phyloP scores from a whole-genome alignment of 2,113 vertebrate species.

The Dermatemys mawii region DNA sequence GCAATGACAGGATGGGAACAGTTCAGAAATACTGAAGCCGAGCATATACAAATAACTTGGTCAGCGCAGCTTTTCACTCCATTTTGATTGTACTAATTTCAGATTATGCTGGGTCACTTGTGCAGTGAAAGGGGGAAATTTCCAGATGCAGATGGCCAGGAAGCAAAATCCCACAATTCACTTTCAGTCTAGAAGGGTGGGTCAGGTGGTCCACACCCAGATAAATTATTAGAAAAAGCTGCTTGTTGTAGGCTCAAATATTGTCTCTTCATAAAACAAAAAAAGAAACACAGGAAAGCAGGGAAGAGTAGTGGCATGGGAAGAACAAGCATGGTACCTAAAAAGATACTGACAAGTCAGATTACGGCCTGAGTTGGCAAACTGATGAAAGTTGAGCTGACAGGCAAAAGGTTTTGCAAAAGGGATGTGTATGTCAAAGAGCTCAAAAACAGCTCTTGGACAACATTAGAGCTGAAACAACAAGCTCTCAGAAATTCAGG shows the following conservation, averaged over 20 bases:
- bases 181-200: neutral
- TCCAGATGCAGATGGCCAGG: neutral
- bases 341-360: neutral
- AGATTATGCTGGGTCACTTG: neutral
- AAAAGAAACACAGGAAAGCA: neutral
- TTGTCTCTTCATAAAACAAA: neutral
- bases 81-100: neutral
- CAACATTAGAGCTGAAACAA: neutral
- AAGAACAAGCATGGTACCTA: neutral
- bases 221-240: neutral
- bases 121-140: neutral
- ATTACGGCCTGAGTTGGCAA: neutral
- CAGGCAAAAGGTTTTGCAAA: too few species aligned
- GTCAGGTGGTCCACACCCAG: neutral
- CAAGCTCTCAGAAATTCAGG: neutral
- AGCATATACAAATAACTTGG: neutral
- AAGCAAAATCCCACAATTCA: neutral
- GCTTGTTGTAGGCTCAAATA: neutral
- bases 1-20: neutral
- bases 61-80: neutral
- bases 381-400: neutral
- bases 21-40: neutral
- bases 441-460: neutral
- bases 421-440: neutral
- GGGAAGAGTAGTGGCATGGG: neutral